Percentiles rank a stretch among this genome's conserved stretches.
Conservation (phyloP, 2,797 vertebrate genomes). For the Columba guinea region DNA sequence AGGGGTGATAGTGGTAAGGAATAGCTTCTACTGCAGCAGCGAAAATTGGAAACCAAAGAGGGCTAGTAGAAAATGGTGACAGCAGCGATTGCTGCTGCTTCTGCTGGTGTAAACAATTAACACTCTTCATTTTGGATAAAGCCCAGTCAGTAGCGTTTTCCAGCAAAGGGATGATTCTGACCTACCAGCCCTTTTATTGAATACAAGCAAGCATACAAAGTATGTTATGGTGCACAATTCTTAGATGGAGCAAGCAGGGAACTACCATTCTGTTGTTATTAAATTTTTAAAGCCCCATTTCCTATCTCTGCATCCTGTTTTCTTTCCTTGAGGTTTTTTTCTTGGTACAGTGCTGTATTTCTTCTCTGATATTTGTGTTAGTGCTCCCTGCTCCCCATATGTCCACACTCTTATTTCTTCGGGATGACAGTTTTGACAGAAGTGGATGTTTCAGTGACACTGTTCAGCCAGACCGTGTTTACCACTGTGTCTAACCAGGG, state of each 20-base stretch:
- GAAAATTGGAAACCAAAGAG: background rate
- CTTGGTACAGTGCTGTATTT: background rate
- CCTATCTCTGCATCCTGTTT: background rate
- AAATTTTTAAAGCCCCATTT: background rate
- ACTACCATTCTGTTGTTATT: fast-evolving
- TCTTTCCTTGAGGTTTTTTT: background rate
- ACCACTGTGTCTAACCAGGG: background rate
- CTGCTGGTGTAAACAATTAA: background rate
- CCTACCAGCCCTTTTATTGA: background rate
- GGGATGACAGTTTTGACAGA: background rate
- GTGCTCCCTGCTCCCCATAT: background rate
- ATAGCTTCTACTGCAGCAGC: background rate
- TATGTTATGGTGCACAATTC: background rate
- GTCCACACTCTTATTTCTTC: background rate
- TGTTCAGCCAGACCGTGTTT: background rate
- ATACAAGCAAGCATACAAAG: background rate
- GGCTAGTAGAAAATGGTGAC: background rate
- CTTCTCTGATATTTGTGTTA: background rate
- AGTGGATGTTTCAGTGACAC: background rate
- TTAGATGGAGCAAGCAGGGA: background rate
- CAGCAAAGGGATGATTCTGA: background rate
- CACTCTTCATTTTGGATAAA: background rate
- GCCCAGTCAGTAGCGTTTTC: background rate
- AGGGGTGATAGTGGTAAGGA: background rate
- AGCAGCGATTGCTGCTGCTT: background rate